Base-by-base conservation (phyloP, 2,888 invertebrate species). In the Choreutis nemorana region DNA sequence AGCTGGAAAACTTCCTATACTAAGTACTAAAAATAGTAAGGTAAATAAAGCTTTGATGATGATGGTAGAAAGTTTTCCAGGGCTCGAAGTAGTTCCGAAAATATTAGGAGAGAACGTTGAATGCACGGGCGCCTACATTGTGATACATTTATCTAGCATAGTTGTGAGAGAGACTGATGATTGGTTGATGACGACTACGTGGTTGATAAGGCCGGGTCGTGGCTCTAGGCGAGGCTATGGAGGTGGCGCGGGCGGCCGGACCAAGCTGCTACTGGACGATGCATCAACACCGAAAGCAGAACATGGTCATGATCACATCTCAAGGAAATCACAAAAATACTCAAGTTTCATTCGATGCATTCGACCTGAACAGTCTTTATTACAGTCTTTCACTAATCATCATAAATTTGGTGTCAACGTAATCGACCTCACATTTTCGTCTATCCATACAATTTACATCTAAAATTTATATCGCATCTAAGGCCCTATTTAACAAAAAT, bases 131-230 rank as follows among this genome's bases (percentile, higher is more conserved):
- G 77, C 73, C 65, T 77, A 75, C 53, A 55, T 75, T 78, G 78
- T 78, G 78, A 78, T 78, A 78, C 78, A 75, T 65, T 77, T 75
- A 78, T 75, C 78, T 77, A 75, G 58, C 68, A 66, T 51, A 52
- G 61, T 55, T 58, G 66, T 68, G 73, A 64, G 52, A 62, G 50
- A 67, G 57, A 62, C 63, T 65, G 70, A 67, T 63, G 42, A 48
- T 9, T 9, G 13, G 16, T 8, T 44, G 48, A 70, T 68, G 70
- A 60, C 60, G 58, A 49, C 75, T 77, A 75, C 59, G 71, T 73
- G 77, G 68, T 20, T 56, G 60, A n/a, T n/a, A n/a, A 66, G 63
- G 60, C 62, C 64, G 62, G 67, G 64, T 59, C 54, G 66, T 65
- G 70, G 57, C 62, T 65, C n/a, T n/a, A n/a, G n/a, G n/a, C n/a